These are phyloP conservation scores for Copidosoma floridanum DNA, from an alignment of 1,140 invertebrate genomes.

Conservation along the genomic window DNA sequence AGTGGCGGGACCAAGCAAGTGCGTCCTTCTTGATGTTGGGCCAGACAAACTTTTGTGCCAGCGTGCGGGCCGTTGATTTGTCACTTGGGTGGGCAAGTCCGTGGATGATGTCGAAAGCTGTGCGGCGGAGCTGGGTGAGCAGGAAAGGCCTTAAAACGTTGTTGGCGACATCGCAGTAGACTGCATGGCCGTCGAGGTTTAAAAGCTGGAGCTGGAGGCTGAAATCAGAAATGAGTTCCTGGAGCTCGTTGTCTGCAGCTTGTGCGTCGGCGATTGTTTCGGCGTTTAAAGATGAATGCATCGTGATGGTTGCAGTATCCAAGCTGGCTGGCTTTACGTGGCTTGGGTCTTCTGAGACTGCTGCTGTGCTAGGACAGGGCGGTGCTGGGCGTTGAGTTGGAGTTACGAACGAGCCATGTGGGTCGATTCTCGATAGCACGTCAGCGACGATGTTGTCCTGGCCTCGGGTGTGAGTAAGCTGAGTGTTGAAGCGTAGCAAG, in stretches of 20 bases:
- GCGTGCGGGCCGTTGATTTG: too few relatives aligned
- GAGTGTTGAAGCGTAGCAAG: background rate
- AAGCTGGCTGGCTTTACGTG: too few relatives aligned
- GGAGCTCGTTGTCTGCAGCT: too few relatives aligned
- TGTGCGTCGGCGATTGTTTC: too few relatives aligned
- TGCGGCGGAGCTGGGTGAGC: background rate
- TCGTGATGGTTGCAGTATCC: too few relatives aligned
- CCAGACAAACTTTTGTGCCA: conserved; percentile 15
- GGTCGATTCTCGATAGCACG: background rate
- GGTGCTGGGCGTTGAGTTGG: too few relatives aligned
- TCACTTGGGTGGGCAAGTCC: background rate
- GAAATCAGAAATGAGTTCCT: too few relatives aligned
- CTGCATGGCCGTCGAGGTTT: background rate
- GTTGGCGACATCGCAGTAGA: background rate
- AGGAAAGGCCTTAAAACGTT: background rate
- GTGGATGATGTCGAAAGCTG: conserved; percentile 8
- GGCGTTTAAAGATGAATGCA: too few relatives aligned
- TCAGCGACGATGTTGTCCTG: background rate
- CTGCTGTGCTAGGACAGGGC: too few relatives aligned
- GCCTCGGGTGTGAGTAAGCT: background rate
- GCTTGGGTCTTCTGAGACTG: too few relatives aligned
- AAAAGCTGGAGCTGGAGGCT: background rate
- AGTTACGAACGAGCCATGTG: too few relatives aligned
- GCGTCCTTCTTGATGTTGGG: conserved; percentile 23
- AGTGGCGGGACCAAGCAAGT: conserved; percentile 16